Evolutionary conservation across 2,888 invertebrate species (phyloP).

Genomic region (Drosophila fulvimacula): DNA sequence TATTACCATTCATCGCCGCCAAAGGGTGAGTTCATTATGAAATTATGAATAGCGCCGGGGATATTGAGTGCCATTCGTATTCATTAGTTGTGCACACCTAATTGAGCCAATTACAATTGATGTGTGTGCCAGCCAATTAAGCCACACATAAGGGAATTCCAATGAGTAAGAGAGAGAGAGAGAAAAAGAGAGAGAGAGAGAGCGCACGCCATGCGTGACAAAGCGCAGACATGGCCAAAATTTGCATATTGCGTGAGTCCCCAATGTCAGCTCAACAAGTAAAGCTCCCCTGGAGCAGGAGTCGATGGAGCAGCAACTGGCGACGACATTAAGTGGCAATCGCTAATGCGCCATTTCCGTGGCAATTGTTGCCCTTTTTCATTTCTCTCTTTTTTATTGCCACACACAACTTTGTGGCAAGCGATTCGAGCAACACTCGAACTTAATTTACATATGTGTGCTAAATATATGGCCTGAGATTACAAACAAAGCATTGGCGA

Average conservation of each 20-base stretch:
- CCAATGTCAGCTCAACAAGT: conserved; percentile 56
- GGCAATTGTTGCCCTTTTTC: conserved; percentile 46
- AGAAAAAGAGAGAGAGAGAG: not conserved
- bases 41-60: conserved; percentile 21
- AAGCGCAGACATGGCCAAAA: conserved; percentile 57
- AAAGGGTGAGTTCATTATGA: conserved; percentile 81
- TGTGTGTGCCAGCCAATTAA: conserved; percentile 56
- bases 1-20: conserved; percentile 85
- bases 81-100: conserved; percentile 57
- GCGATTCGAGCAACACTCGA: conserved; percentile 17
- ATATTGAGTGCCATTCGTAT: conserved; percentile 48
- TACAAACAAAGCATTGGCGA: conserved; percentile 23
- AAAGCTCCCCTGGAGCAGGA: not conserved
- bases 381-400: conserved; percentile 56
- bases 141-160: conserved; percentile 21
- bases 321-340: conserved; percentile 66
- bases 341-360: conserved; percentile 76
- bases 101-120: conserved; percentile 64
- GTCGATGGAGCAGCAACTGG: not conserved
- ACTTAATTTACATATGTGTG: conserved; percentile 34
- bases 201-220: conserved; percentile 57
- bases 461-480: conserved; percentile 8
- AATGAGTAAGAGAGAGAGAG: not conserved
- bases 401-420: conserved; percentile 32
- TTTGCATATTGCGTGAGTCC: conserved; percentile 75